Evolutionary conservation across 2,888 invertebrate species (phyloP).

Genomic region (Selenia dentaria): DNA sequence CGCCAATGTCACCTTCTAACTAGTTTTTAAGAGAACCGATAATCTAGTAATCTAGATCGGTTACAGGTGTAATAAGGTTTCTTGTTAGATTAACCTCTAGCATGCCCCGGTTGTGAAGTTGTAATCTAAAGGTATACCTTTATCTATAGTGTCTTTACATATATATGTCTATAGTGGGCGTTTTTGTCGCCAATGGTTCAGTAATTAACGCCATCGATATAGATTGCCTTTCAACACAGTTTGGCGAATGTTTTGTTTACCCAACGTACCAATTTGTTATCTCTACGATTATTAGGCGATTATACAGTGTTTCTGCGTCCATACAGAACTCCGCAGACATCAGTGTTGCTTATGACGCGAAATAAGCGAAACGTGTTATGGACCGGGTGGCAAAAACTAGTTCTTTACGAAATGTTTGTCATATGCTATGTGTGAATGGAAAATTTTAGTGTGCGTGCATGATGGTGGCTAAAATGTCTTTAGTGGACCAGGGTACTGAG

Average conservation of each 20-base stretch:
- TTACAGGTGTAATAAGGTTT: too few species aligned
- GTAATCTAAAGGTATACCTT: too few species aligned
- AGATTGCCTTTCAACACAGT: constrained; percentile 3
- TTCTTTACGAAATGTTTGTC: constrained; percentile 17
- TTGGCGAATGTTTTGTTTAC: constrained; percentile 32
- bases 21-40: too few species aligned
- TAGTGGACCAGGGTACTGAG: constrained; percentile 32
- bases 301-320: constrained; percentile 24
- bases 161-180: too few species aligned
- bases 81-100: too few species aligned
- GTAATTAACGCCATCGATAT: neutral
- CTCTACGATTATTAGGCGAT: constrained; percentile 49
- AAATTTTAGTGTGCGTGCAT: constrained; percentile 6
- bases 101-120: too few species aligned
- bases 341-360: constrained; percentile 54
- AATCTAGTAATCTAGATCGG: too few species aligned
- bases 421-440: constrained; percentile 13
- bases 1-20: too few species aligned
- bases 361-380: constrained; percentile 30
- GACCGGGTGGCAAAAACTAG: constrained; percentile 33
- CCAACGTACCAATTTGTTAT: constrained; percentile 39
- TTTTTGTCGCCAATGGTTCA: neutral
- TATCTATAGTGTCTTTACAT: too few species aligned
- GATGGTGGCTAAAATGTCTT: constrained; percentile 23
- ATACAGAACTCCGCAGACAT: constrained; percentile 28